Percentiles rank a stretch among this genome's conserved stretches.
phyloP scores from a whole-genome alignment of 2,797 vertebrate species.

The Oceanodroma leucorhoa region DNA sequence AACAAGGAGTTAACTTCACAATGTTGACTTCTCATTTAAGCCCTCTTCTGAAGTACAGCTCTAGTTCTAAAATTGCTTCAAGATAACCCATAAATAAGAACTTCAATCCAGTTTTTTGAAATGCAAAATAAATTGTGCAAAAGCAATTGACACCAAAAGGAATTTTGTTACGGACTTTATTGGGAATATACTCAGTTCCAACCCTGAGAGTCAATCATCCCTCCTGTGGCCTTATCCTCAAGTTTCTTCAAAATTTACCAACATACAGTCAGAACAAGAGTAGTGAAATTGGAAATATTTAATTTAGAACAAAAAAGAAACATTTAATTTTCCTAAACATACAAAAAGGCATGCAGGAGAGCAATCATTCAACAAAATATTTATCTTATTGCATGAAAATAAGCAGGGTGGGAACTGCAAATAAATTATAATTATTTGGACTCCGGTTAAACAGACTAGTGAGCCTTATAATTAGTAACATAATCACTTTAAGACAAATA shows the following conservation, averaged over 20 bases:
- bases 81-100: background rate
- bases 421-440: constrained; percentile 52
- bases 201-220: background rate
- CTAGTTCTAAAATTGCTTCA: background rate
- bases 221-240: background rate
- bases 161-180: background rate
- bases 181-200: background rate
- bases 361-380: constrained; percentile 34
- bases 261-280: background rate
- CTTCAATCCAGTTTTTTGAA: accelerated
- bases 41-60: background rate
- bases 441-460: constrained; percentile 57
- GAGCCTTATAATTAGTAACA: constrained; percentile 57
- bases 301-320: background rate
- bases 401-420: background rate
- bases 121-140: background rate
- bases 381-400: constrained; percentile 22
- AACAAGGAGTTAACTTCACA: background rate
- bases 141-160: background rate
- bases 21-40: background rate
- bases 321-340: background rate
- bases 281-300: background rate
- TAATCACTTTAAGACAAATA: constrained; percentile 66
- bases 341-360: background rate
- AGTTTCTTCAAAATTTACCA: background rate